Evolutionary conservation across 2,888 invertebrate species (phyloP).

Genomic region (Urechis unicinctus): DNA sequence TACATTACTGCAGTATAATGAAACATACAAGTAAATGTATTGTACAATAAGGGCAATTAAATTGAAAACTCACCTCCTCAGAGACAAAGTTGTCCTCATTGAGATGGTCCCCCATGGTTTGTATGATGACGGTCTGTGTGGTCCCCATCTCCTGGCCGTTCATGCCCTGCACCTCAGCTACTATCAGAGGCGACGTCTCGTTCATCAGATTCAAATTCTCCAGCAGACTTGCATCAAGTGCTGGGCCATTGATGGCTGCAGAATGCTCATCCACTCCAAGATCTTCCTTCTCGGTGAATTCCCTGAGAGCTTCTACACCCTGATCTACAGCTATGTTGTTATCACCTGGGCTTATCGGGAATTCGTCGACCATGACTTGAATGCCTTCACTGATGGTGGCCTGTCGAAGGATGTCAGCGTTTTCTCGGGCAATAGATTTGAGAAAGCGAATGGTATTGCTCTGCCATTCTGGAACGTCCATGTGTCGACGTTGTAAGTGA

Average conservation of each 20-base stretch:
- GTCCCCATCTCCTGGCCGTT: neutral
- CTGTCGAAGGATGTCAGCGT: neutral
- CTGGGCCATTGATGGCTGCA: neutral
- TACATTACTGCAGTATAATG: neutral
- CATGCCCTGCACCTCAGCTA: slow-evolving; percentile 7
- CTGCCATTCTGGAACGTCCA: slow-evolving; percentile 19
- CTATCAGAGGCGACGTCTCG: slow-evolving; percentile 3
- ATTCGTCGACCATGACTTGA: neutral
- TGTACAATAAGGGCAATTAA: neutral
- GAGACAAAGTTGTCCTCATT: neutral
- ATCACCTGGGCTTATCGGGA: no score
- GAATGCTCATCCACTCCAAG: neutral
- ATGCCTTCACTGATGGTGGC: neutral
- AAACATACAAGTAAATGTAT: no score
- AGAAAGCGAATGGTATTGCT: slow-evolving; percentile 37
- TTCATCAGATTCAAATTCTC: slow-evolving; percentile 1
- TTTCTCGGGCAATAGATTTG: neutral
- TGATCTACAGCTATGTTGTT: no score
- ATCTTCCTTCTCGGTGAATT: neutral
- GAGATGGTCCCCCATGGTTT: neutral
- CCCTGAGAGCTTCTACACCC: neutral
- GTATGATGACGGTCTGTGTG: neutral
- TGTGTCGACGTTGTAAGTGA: slow-evolving; percentile 40
- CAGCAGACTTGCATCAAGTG: neutral
- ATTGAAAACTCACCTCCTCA: neutral